Evolutionary conservation across 2,113 vertebrate species (phyloP), one percentile per base, ranked within the genome.

Genomic region (Oenanthe oenanthe): DNA sequence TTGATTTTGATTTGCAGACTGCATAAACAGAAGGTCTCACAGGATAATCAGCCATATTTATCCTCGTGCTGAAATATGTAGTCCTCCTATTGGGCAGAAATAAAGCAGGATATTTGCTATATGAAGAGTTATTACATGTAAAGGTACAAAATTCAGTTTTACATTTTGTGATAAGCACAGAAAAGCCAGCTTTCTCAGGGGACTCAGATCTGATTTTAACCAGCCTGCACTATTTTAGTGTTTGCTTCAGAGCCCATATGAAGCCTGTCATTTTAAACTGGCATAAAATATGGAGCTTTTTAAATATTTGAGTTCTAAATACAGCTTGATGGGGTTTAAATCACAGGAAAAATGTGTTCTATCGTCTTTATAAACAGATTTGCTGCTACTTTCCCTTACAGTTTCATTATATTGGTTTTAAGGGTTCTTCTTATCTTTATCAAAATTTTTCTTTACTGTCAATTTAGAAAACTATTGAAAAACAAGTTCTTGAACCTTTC

Each of bases 1-100:
- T 92, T 93, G 38, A 93, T 80, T 86, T 58, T 92, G 40, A 21
- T 70, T 93, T 89, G 36, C 34, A 88, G 78, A 18, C 71, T 94
- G 61, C 61, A 38, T 72, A 87, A 80, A 56, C 83, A 87, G 70
- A 93, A 89, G 45, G 45, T n/a, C 56, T 92, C 14, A 9, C 32
- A 67, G 66, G 50, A 43, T 43, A 90, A 61, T 93, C 45, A 79
- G 25, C 38, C 40, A 10, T 63, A 63, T 77, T 91, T 94, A 73
- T 71, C 34, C 62, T 67, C 53, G 48, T 54, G 42, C 47, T 92
- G 42, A 42, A 72, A 70, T 74, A 78, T 8, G 1, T 38, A 45
- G 66, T 48, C 56, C 32, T 81, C 63, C 48, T 66, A 70, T 9
- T 48, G 48, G 77, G 26, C 43, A 86, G 65, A 93, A 92, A 94